A percentile compares a stretch with the other conserved stretches of the same genome.
Conservation (phyloP, 2,888 invertebrate genomes). For the Sinodicranocentrus sp. region DNA sequence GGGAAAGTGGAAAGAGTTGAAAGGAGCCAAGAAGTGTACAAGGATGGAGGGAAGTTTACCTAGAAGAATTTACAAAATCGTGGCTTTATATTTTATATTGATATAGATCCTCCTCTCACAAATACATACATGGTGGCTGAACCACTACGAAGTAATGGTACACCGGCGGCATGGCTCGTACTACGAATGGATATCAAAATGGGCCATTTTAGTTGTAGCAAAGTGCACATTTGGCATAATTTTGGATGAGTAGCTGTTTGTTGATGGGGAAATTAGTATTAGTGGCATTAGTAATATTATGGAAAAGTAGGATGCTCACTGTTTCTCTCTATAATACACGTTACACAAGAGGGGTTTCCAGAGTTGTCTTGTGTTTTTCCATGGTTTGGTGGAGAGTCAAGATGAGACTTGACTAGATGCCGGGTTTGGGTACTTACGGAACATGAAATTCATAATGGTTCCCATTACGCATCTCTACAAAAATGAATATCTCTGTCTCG, state of each 20-base stretch:
- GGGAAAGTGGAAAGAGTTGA: slow-evolving; percentile 39
- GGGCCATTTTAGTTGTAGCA: slow-evolving; percentile 62
- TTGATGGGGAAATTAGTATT: slow-evolving; percentile 68
- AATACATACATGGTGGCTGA: neutral
- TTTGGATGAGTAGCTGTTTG: slow-evolving; percentile 67
- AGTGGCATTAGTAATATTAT: slow-evolving; percentile 55
- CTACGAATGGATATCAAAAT: slow-evolving; percentile 56
- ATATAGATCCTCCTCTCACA: too few species aligned
- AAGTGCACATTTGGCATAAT: slow-evolving; percentile 69
- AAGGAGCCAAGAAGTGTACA: slow-evolving; percentile 64
- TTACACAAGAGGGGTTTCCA: slow-evolving; percentile 9
- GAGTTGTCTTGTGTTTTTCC: slow-evolving; percentile 14
- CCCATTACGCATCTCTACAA: slow-evolving; percentile 63
- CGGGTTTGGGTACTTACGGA: slow-evolving; percentile 48
- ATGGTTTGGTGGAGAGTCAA: neutral
- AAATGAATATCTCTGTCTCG: slow-evolving; percentile 38
- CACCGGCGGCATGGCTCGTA: slow-evolving; percentile 22
- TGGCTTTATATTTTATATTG: too few species aligned
- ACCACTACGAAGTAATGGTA: neutral
- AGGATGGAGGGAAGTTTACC: slow-evolving; percentile 10
- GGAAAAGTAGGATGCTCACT: slow-evolving; percentile 45
- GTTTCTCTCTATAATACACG: neutral
- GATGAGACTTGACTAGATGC: slow-evolving; percentile 8
- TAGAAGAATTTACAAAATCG: neutral
- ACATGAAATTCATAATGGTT: slow-evolving; percentile 67